Base-by-base conservation (phyloP, 2,888 invertebrate genomes). In the Phaedon cochleariae region DNA sequence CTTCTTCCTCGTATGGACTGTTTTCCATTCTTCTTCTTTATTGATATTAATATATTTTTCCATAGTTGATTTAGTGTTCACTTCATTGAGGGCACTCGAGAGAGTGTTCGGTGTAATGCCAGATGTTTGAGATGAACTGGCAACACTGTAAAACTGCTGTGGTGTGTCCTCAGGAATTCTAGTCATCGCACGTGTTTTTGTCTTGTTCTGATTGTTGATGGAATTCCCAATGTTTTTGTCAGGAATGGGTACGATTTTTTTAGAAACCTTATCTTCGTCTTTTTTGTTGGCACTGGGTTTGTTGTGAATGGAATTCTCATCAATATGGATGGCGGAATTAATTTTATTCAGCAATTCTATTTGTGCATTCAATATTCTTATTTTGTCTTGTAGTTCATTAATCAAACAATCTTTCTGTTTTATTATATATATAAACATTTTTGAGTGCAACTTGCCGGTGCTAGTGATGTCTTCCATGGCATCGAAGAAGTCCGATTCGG, bases 321-420 rank as follows among this genome's bases (percentile, higher is more conserved):
- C 53, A 34, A 34, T 31, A 53, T 53, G 17, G 17, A 17, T 53
- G 31, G 31, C 53, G 17, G 31, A 29, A 29, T 31, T 34, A 26
- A 53, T 53, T 31, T 31, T 31, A 31, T 53, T 53, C 31, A 53
- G 10, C 31, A 53, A 7, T 53, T 34, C 53, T 53, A 53, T 53
- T 53, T 34, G 53, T 6, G 15, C 15, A 53, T 53, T 31, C 7
- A 53, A 53, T 53, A 53, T 53, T 53, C 31, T 34, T 53, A 53
- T 53, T 53, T 34, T 17, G 31, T 53, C 31, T 6, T 53, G 53
- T 31, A 53, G 17, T 26, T 53, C 31, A 5, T 53, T 29, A 53
- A 53, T 53, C 31, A 17, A 34, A 7, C 53, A 53, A 53, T 53
- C 31, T 53, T 34, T 53, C 17, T 53, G 53, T 53, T 53, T 53